Base-by-base conservation (phyloP, 2,797 vertebrate species). In the Hydrolagus colliei region DNA sequence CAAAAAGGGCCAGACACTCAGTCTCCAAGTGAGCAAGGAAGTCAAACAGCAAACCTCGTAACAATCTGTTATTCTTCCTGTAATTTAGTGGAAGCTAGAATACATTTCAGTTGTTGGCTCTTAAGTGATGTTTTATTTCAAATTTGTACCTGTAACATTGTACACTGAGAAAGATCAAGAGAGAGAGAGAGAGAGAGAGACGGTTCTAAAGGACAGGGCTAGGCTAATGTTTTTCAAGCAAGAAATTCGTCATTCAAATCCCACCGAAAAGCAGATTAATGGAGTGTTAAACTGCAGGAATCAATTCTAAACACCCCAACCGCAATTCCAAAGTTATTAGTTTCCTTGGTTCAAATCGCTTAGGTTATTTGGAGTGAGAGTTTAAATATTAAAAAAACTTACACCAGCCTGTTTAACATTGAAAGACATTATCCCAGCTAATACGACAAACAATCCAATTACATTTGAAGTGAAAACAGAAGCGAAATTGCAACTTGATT, bases 21-120 rank as follows among this genome's bases (percentile, higher is more conserved):
- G 79, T 84, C 79, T 84, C 79, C 79, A 84, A 41, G 79, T 18
- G 68, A 84, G 68, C 65, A 84, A 84, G 79, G 65, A 84, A 84
- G 16, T 63, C 20, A 32, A 71, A 16, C 32, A 20, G 79, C 79
- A 84, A 84, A 84, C 18, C 67, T 52, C 11, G 7, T 68, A 41
- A 84, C 65, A 82, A 82, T 63, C 59, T 62, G 63, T 32, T 71
- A 84, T 41, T 71, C 32, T 52, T 84, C 27, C 79, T 35, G 13
- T 41, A 68, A 84, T 20, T 84, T 41, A 18, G 32, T 68, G 16
- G 18, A 52, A 82, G 14, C 68, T 82, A 11, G 22, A 32, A n/a
- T 12, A 71, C 35, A 9, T 82, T 82, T 62, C 78, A 82, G 63
- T 52, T 52, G 6, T 52, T 52, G 41, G 41, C 41, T 52, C 41